Base-by-base conservation (phyloP, 2,888 invertebrate species). In the Girardia tigrina region DNA sequence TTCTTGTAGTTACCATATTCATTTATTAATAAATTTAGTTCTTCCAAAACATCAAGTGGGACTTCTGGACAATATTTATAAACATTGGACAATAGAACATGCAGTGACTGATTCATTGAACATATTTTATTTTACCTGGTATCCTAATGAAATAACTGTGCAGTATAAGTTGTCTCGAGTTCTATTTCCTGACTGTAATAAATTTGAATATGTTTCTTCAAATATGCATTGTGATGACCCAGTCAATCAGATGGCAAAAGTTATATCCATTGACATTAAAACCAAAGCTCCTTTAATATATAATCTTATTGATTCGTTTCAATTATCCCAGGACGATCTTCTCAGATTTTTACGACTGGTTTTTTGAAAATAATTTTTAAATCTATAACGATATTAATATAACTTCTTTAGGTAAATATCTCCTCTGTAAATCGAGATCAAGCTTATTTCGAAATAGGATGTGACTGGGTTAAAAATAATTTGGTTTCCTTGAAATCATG, bases 381-480 rank as follows among this genome's bases (percentile, higher is more conserved):
- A 12, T 6, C n/a, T 8, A 56, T 36, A 8, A 36, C 12, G 8
- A 12, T 6, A 23, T 56, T 56, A 56, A 56, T 56, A 56, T 20
- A 56, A 8, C 23, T n/a, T 4, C 4, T 20, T 56, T 56, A 56
- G 56, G 56, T 56, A 12, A 56, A 56, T n/a, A 4, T 56, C 23
- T 56, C 56, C n/a, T 56, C 56, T 56, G 23, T 56, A 4, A 56
- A 56, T n/a, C n/a, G n/a, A 56, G 56, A 56, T 20, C 56, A 56
- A 56, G 56, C n/a, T 20, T 56, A 56, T 16, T 56, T 20, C n/a
- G 56, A 56, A 56, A 56, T 56, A 56, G 56, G 20, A 20, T 56
- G 56, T 56, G 2, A 56, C 23, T 56, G 56, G 56, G n/a, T 56
- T 20, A n/a, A 12, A 2, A 56, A 56, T n/a, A 4, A 56, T 56